Evolutionary conservation across 2,113 vertebrate species (phyloP), one percentile per base, ranked within the genome.

Genomic region (Amphiprion ocellaris): DNA sequence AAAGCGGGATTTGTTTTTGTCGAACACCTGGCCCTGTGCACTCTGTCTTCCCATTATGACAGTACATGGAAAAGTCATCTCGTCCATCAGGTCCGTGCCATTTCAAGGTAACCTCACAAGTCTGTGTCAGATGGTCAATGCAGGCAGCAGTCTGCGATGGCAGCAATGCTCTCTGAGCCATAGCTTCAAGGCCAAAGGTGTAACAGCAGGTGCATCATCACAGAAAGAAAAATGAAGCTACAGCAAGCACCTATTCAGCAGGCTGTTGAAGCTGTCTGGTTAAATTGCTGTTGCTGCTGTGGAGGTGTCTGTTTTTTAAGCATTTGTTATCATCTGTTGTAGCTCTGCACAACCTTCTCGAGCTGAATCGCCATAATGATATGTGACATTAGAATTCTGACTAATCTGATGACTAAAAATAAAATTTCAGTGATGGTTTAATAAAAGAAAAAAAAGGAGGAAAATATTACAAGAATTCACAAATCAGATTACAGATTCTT

Each of bases 91-190:
- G 68, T 85, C 61, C 12, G n/a, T 59, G 69, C 69, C 83, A 79
- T 88, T 87, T 90, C 86, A 87, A 87, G 87, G 90, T 90, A 87
- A 89, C 85, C 76, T 85, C 71, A 58, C 67, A 74, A 69, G 58
- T 82, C 83, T 61, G 81, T 81, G 81, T 89, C 77, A 84, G 59
- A 37, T 63, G 21, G 79, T 76, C 81, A 79, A 53, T 11, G 56
- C 53, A 26, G 67, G 73, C 70, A 28, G 64, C 54, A 8, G 69
- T 52, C 79, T 52, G 79, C 73, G 61, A 60, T 19, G 81, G 80
- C 72, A 58, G 63, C 5, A 46, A 67, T 54, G 73, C 49, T 69
- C 77, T 87, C 75, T 74, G 84, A 89, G 82, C 64, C 69, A 75
- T 81, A 21, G 75, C 87, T 75, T 49, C 16, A 63, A 82, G 85